Conservation (phyloP, 2,113 vertebrate species). For the Labeo catla region DNA sequence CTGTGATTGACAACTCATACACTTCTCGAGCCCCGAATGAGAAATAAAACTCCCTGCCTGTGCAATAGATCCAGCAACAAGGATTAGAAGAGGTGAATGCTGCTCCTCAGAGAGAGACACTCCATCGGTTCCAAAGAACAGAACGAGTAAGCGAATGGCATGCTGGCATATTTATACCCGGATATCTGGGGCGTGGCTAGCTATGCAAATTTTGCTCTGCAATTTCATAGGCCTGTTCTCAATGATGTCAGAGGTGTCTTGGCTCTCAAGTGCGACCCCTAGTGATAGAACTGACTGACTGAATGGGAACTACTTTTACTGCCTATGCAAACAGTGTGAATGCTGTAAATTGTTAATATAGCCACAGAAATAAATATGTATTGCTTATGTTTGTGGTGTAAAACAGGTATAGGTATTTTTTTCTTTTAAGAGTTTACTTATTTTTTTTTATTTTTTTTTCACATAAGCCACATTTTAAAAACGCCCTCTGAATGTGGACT, state of each 20-base stretch:
- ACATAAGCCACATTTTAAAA: background rate
- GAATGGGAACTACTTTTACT: background rate
- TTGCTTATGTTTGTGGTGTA: background rate
- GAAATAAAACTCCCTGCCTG: background rate
- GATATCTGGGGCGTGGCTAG: background rate
- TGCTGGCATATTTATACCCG: background rate
- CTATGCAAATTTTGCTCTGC: background rate
- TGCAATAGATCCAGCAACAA: too few relatives aligned
- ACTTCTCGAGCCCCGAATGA: background rate
- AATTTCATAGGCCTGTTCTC: background rate
- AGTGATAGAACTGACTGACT: background rate
- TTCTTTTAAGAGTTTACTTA: too few relatives aligned
- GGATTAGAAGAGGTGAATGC: too few relatives aligned
- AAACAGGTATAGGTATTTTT: too few relatives aligned
- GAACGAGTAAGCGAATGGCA: too few relatives aligned
- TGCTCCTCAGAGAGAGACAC: background rate
- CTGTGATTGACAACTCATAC: background rate
- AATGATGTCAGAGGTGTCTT: background rate
- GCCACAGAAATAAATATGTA: background rate
- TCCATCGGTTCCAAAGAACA: too few relatives aligned
- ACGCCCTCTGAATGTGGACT: background rate
- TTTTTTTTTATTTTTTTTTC: too few relatives aligned
- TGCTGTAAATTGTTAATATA: background rate
- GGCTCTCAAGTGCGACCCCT: background rate
- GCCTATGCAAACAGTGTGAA: background rate